A percentile compares a stretch with the other conserved stretches of the same genome.
Evolutionary conservation across 2,113 vertebrate species (phyloP).

Genomic region (Misgurnus anguillicaudatus): DNA sequence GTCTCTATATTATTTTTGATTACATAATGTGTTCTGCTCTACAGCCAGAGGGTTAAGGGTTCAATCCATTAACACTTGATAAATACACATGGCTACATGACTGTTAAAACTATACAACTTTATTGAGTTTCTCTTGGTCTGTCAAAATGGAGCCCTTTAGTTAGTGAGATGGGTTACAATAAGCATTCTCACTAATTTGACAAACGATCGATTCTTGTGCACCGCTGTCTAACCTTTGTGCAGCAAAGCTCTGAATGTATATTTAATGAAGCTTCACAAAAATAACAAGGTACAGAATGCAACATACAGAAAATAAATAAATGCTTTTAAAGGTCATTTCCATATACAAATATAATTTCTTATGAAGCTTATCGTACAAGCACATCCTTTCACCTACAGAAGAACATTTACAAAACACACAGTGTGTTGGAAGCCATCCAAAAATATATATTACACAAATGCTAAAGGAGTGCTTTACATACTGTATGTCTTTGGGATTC

Average conservation of each 20-base stretch:
- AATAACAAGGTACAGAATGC: constrained; percentile 61
- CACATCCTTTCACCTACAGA: constrained; percentile 68
- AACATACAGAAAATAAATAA: constrained; percentile 88
- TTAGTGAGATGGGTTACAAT: constrained; percentile 55
- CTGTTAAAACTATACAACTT: constrained; percentile 62
- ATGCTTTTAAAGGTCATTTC: constrained; percentile 81
- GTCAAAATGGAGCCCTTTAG: constrained; percentile 56
- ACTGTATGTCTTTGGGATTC: constrained; percentile 22
- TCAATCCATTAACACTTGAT: not conserved
- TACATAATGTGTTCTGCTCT: constrained; percentile 6
- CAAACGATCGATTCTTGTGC: not conserved
- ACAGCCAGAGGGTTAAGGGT: not conserved
- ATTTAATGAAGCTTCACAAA: constrained; percentile 38
- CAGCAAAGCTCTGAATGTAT: constrained; percentile 34
- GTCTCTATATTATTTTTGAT: constrained; percentile 6
- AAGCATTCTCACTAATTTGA: constrained; percentile 26
- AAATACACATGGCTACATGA: constrained; percentile 20
- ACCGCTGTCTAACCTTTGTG: constrained; percentile 12
- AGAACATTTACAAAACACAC: constrained; percentile 73
- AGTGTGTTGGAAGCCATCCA: constrained; percentile 51
- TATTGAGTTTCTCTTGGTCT: constrained; percentile 74
- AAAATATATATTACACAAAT: constrained; percentile 57
- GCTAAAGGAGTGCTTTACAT: constrained; percentile 52
- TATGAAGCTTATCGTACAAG: constrained; percentile 82
- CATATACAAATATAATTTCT: constrained; percentile 86